These are phyloP conservation scores for Theristicus caerulescens DNA, from an alignment of 2,113 vertebrate genomes.

Conservation along the genomic window DNA sequence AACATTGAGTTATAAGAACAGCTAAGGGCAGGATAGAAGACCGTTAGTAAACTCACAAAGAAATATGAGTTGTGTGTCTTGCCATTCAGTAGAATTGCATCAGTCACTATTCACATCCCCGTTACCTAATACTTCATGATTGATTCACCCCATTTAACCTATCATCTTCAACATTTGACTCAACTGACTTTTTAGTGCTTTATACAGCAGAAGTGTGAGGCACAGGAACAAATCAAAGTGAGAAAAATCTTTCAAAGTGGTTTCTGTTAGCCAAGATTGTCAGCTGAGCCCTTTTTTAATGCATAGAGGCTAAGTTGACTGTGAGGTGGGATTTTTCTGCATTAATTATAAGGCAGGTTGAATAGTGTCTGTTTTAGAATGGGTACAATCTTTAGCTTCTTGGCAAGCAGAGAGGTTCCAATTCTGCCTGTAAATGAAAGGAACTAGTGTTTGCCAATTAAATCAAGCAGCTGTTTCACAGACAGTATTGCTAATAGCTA, in stretches of 20 bases:
- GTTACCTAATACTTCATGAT: background rate
- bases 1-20: background rate
- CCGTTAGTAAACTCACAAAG: background rate
- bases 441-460: constrained; percentile 73
- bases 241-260: background rate
- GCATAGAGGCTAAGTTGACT: background rate
- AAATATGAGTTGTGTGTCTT: background rate
- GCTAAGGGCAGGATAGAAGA: background rate
- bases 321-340: background rate
- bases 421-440: constrained; percentile 69
- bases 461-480: constrained; percentile 72
- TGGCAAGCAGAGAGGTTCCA: constrained; percentile 58
- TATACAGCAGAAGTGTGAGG: background rate
- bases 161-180: background rate
- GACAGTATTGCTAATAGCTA: constrained; percentile 70
- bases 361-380: constrained; percentile 40
- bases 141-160: background rate
- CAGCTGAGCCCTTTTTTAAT: background rate
- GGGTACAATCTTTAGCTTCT: constrained; percentile 48
- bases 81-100: background rate
- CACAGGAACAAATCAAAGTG: background rate
- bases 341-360: constrained; percentile 46
- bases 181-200: background rate
- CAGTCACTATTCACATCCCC: background rate
- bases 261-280: background rate